Base-by-base conservation (phyloP, 2,888 invertebrate genomes). In the Panopea generosa region DNA sequence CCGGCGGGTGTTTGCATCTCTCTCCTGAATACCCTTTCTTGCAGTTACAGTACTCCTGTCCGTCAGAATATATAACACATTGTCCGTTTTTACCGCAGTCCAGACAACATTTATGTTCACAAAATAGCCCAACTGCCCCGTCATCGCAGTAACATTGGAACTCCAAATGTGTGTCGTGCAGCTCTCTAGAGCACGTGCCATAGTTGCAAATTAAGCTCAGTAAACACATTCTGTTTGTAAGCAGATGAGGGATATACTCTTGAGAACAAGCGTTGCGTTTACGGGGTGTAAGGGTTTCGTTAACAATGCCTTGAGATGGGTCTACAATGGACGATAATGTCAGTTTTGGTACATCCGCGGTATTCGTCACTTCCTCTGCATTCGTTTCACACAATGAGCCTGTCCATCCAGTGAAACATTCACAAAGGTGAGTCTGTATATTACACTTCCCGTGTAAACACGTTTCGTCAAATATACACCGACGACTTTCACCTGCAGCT, bases 21-120 rank as follows among this genome's bases (percentile, higher is more conserved):
- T 55, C 40, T 2, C 73, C 77, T 2, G 26, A 29, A 29, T 59
- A 70, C 7, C 77, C 77, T 24, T 20, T 29, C 20, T 52, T 26
- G 53, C 77, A 77, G 14, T 50, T 45, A 53, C 77, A 77, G 33
- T 57, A 69, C 57, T 56, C 50, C 14, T 61, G 66, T 24, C 77
- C 70, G 43, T 77, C 59, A 11, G 60, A 33, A 18, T 43, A 73
- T 18, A 73, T 27, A 4, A 26, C 61, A 53, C 77, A 77, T 6
- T 38, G 52, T 45, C 77, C 77, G 43, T 73, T 65, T 2, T 50
- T 43, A 11, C 77, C 77, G 50, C 77, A 77, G 29, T 73, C 56
- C 22, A 73, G 43, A 49, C 77, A 77, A 53, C 77, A 77, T 52
- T 73, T 73, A 22, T 57, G 50, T 26, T 77, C 73, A 59, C 77